phyloP scores from a whole-genome alignment of 2,797 vertebrate genomes.

The Telmatherina bonti region DNA sequence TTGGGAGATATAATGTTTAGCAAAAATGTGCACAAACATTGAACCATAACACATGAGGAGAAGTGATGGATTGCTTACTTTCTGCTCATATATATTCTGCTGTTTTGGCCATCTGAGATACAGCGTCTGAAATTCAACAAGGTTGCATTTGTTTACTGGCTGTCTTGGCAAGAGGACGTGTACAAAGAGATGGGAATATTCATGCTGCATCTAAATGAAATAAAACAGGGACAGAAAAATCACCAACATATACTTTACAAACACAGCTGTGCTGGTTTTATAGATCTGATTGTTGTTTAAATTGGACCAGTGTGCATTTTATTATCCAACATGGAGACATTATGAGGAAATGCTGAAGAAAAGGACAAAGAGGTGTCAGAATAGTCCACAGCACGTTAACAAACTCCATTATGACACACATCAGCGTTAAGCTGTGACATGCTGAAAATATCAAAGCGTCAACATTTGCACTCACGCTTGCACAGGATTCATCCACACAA shows the following conservation, averaged over 20 bases:
- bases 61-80: slow-evolving; percentile 9
- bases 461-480: slow-evolving; percentile 3
- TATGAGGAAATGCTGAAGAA: slow-evolving; percentile 52
- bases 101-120: slow-evolving; percentile 8
- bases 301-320: slow-evolving; percentile 34
- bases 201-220: slow-evolving; percentile 36
- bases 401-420: slow-evolving; percentile 46
- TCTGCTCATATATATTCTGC: slow-evolving; percentile 39
- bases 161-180: slow-evolving; percentile 53
- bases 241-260: slow-evolving; percentile 6
- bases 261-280: background rate
- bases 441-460: slow-evolving; percentile 53
- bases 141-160: slow-evolving; percentile 57
- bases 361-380: slow-evolving; percentile 48
- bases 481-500: slow-evolving; percentile 12
- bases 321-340: slow-evolving; percentile 44
- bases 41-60: slow-evolving; percentile 15
- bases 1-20: background rate
- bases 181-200: slow-evolving; percentile 41
- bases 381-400: slow-evolving; percentile 57
- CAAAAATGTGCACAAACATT: background rate
- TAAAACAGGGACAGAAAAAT: slow-evolving; percentile 6
- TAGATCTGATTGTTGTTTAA: slow-evolving; percentile 20
- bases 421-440: slow-evolving; percentile 42
- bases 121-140: slow-evolving; percentile 44